Conservation (phyloP, 2,888 invertebrate species). For the Cataglyphis rosenhaueri region DNA sequence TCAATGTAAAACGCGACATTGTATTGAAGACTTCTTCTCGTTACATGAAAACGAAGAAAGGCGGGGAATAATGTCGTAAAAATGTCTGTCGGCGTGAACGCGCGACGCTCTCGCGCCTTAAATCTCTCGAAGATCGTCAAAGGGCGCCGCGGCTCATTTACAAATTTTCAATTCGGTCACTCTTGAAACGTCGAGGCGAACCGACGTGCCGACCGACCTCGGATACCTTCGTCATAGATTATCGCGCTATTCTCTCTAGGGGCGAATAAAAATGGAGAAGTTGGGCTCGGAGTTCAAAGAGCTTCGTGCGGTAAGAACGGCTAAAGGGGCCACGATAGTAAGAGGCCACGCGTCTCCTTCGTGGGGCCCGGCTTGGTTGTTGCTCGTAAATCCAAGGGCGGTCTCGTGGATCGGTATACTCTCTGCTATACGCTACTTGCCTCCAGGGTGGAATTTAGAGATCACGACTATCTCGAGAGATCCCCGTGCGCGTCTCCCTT, state of each 20-base stretch:
- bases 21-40: background rate
- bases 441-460: conserved; percentile 72
- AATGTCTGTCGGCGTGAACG: conserved; percentile 58
- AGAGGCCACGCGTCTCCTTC: conserved; percentile 72
- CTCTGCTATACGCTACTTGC: conserved; percentile 58
- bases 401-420: conserved; percentile 63
- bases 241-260: conserved; percentile 59
- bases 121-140: conserved; percentile 61
- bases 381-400: conserved; percentile 76
- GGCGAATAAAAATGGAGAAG: conserved; percentile 41
- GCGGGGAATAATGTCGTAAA: conserved; percentile 12
- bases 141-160: conserved; percentile 64
- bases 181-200: conserved; percentile 53
- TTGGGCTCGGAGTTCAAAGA: conserved; percentile 38
- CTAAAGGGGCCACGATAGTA: background rate
- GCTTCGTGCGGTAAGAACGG: background rate
- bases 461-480: conserved; percentile 60
- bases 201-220: conserved; percentile 36
- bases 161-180: conserved; percentile 70
- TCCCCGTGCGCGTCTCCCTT: conserved; percentile 35
- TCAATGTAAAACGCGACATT: background rate
- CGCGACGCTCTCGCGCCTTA: conserved; percentile 54
- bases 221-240: conserved; percentile 66
- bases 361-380: conserved; percentile 63
- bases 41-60: conserved; percentile 18